phyloP scores from a whole-genome alignment of 2,113 vertebrate genomes.

The Xenopus borealis region DNA sequence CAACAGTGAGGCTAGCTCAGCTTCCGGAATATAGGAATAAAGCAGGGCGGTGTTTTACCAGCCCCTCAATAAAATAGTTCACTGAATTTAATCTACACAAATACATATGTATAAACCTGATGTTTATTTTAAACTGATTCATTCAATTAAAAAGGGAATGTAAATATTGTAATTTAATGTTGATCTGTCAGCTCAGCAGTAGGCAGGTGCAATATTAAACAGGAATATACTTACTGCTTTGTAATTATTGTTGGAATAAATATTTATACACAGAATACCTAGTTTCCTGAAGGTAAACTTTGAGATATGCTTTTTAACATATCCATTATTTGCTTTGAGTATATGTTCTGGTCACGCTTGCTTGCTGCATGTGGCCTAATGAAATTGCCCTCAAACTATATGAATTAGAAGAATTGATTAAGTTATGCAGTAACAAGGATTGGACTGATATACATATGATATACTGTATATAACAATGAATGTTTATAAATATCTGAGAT shows the following conservation, averaged over 20 bases:
- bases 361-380: neutral
- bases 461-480: neutral
- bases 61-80: slow-evolving; percentile 5
- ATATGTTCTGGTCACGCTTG: neutral
- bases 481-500: slow-evolving; percentile 12
- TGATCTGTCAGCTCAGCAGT: no score
- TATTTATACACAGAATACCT: neutral
- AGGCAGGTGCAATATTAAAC: no score
- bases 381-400: slow-evolving; percentile 6
- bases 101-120: no score
- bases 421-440: neutral
- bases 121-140: no score
- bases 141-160: no score
- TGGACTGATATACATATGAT: neutral
- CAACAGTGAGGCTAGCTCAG: neutral
- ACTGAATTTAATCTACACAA: no score
- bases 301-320: neutral
- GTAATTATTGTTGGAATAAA: neutral
- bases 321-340: slow-evolving; percentile 6
- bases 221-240: no score
- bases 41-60: neutral
- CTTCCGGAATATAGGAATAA: slow-evolving; percentile 1
- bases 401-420: neutral
- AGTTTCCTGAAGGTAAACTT: slow-evolving; percentile 11
- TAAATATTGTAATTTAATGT: no score